These are phyloP conservation scores for Carduelis carduelis DNA, from an alignment of 2,797 vertebrate species.

Conservation along the genomic window DNA sequence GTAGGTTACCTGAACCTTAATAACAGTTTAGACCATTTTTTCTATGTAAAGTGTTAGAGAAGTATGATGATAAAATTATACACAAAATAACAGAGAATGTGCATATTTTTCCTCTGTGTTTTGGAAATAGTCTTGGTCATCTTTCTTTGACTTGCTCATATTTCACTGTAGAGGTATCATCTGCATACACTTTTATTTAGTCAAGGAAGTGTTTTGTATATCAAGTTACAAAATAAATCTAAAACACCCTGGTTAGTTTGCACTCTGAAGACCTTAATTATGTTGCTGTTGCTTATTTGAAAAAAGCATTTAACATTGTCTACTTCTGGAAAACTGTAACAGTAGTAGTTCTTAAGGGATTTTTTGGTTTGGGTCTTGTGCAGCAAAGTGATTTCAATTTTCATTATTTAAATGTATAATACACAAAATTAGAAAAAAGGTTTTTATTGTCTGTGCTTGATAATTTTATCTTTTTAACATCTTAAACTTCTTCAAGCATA, in stretches of 20 bases:
- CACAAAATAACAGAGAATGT: not conserved
- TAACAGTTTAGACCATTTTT: not conserved
- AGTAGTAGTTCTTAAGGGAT: not conserved
- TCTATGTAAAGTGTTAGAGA: not conserved
- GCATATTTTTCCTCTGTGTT: not conserved
- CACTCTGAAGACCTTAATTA: not conserved
- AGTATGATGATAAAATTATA: not conserved
- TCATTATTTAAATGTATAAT: not conserved
- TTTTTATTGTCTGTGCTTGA: not conserved
- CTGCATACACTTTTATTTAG: fast-evolving
- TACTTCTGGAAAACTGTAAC: not conserved
- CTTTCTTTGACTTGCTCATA: not conserved
- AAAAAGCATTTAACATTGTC: not conserved
- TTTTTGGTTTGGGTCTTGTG: not conserved
- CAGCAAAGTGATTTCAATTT: not conserved
- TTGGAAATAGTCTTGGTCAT: not conserved
- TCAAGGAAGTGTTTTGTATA: not conserved
- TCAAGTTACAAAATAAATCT: not conserved
- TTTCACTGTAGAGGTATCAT: not conserved
- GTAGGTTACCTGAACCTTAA: not conserved
- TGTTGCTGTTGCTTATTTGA: not conserved
- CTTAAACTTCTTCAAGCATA: not conserved
- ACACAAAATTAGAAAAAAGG: not conserved
- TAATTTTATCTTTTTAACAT: not conserved
- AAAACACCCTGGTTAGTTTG: not conserved